Evolutionary conservation across 2,888 invertebrate species (phyloP).

Genomic region (Acanthacorydalis orientalis): DNA sequence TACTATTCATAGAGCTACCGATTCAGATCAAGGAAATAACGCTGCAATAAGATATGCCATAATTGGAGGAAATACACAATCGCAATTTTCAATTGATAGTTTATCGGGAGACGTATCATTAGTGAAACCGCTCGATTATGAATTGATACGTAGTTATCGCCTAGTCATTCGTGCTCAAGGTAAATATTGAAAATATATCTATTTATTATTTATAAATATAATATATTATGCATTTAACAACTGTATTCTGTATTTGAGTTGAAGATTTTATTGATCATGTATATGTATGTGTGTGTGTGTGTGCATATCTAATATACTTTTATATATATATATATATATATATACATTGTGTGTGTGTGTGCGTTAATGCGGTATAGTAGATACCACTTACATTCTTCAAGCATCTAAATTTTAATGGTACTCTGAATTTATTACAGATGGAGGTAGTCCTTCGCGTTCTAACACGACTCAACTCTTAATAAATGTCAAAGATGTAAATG

Average conservation of each 20-base stretch:
- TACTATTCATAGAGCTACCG: slow-evolving; percentile 49
- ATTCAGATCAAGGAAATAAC: slow-evolving; percentile 85
- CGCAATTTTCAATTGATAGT: slow-evolving; percentile 88
- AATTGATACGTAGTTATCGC: slow-evolving; percentile 67
- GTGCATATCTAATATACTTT: too few relatives aligned
- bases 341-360: too few relatives aligned
- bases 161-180: slow-evolving; percentile 83
- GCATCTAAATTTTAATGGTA: too few relatives aligned
- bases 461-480: slow-evolving; percentile 90
- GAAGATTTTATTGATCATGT: too few relatives aligned
- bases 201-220: not conserved
- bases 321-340: not conserved
- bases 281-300: too few relatives aligned
- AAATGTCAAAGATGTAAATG: slow-evolving; percentile 86
- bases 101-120: slow-evolving; percentile 79
- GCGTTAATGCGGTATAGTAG: too few relatives aligned
- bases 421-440: slow-evolving; percentile 36
- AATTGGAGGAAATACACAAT: slow-evolving; percentile 87
- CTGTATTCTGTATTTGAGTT: too few relatives aligned
- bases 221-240: too few relatives aligned
- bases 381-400: too few relatives aligned
- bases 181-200: slow-evolving; percentile 14
- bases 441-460: slow-evolving; percentile 82
- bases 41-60: slow-evolving; percentile 88
- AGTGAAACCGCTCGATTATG: slow-evolving; percentile 79